Conservation (phyloP, 2,888 invertebrate species). For the Eupithecia vulgata region DNA sequence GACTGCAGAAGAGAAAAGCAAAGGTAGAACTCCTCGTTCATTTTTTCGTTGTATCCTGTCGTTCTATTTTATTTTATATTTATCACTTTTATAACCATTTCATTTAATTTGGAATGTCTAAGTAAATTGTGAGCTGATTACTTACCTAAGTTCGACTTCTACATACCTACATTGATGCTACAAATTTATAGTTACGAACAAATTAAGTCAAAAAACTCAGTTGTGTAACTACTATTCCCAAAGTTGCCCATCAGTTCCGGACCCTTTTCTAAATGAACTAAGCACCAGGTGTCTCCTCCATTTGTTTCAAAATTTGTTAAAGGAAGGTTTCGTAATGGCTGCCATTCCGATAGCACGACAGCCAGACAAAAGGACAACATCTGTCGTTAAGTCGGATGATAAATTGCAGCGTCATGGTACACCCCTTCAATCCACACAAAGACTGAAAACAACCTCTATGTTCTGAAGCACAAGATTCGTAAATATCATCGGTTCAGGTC, state of each 20-base stretch:
- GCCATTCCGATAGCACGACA: constrained; percentile 41
- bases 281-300: constrained; percentile 33
- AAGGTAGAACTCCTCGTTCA: too few species aligned
- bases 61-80: not conserved
- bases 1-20: too few species aligned
- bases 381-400: constrained; percentile 65
- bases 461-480: not conserved
- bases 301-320: constrained; percentile 37
- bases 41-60: too few species aligned
- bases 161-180: not conserved
- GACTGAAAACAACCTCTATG: constrained; percentile 20
- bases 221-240: not conserved
- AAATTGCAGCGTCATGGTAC: constrained; percentile 60
- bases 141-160: not conserved
- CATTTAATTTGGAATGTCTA: not conserved
- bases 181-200: not conserved
- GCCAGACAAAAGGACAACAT: constrained; percentile 62
- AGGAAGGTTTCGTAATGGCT: constrained; percentile 33
- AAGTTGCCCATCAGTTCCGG: constrained; percentile 13
- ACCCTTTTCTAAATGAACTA: constrained; percentile 28
- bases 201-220: not conserved
- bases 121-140: not conserved
- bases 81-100: not conserved
- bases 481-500: not conserved
- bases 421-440: constrained; percentile 3